phyloP scores from a whole-genome alignment of 1,140 invertebrate genomes.

The Listronotus bonariensis region DNA sequence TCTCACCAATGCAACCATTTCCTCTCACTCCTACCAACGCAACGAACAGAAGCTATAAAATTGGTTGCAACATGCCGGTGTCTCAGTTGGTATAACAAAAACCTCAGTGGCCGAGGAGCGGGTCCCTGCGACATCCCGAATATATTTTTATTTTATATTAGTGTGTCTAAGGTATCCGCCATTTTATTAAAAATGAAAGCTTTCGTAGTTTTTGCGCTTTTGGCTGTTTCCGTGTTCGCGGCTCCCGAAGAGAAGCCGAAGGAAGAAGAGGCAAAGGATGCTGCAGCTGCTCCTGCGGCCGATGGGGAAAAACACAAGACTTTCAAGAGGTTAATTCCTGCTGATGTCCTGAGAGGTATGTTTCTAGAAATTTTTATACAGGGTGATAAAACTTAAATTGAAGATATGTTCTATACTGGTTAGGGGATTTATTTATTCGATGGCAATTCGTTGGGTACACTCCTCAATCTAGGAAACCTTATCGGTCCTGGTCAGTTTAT shows the following conservation, averaged over 20 bases:
- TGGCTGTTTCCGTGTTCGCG: slow-evolving; percentile 52
- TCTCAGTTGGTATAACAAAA: slow-evolving; percentile 23
- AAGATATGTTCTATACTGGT: too few species aligned
- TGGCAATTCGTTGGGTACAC: too few species aligned
- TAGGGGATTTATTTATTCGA: too few species aligned
- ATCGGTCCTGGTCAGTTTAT: too few species aligned
- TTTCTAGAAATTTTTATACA: neutral
- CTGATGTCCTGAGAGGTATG: slow-evolving; percentile 81
- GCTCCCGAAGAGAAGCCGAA: slow-evolving; percentile 58
- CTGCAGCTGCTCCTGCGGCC: neutral
- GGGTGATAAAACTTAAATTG: too few species aligned
- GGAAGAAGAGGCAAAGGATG: slow-evolving; percentile 55
- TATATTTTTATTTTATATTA: slow-evolving; percentile 3
- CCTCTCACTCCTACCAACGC: slow-evolving; percentile 15
- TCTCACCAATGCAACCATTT: slow-evolving; percentile 1
- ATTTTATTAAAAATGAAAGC: slow-evolving; percentile 31
- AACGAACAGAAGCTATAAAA: slow-evolving; percentile 20
- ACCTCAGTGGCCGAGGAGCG: slow-evolving; percentile 11
- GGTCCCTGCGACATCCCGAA: slow-evolving; percentile 8
- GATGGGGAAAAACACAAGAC: slow-evolving; percentile 65
- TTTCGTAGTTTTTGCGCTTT: slow-evolving; percentile 27
- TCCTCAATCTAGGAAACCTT: too few species aligned
- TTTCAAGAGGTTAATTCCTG: slow-evolving; percentile 80
- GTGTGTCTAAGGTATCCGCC: slow-evolving; percentile 6
- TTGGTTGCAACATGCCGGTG: neutral